Evolutionary conservation across 2,888 invertebrate genomes (phyloP).

Genomic region (Amphiduros pacificus): DNA sequence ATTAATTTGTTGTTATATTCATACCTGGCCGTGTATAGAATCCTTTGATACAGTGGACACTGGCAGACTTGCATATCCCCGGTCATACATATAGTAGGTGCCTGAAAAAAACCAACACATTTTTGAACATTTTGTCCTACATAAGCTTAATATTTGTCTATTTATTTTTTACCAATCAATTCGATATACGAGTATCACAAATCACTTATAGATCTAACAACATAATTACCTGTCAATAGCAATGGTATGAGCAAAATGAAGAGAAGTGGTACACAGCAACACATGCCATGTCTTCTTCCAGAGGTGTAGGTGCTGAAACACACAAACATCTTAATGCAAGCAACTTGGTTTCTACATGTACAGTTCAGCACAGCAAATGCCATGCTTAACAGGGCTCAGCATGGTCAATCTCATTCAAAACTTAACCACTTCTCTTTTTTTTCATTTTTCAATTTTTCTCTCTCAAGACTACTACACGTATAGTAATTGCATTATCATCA

Average conservation of each 20-base stretch:
- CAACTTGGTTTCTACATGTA: too few relatives aligned
- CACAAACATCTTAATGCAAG: too few relatives aligned
- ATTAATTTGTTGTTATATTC: too few relatives aligned
- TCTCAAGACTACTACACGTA: too few relatives aligned
- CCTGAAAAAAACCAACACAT: neutral
- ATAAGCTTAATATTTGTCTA: neutral
- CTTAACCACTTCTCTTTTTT: too few relatives aligned
- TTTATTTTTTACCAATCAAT: neutral
- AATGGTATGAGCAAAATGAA: constrained; percentile 15
- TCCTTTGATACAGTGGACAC: neutral
- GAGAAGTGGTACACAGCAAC: constrained; percentile 7
- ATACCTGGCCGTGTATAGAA: too few relatives aligned
- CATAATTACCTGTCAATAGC: constrained; percentile 10
- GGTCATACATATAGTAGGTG: constrained; percentile 8
- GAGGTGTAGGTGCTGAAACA: constrained; percentile 1
- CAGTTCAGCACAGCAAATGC: too few relatives aligned
- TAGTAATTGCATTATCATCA: too few relatives aligned
- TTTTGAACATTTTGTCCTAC: neutral
- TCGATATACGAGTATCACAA: neutral
- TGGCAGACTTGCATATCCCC: neutral
- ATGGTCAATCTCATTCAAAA: too few relatives aligned
- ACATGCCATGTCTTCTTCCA: constrained; percentile 12
- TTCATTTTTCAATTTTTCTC: too few relatives aligned
- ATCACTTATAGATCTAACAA: neutral
- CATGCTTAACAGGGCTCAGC: too few relatives aligned